These are phyloP conservation scores for Malurus melanocephalus DNA, from an alignment of 2,113 vertebrate species.

Conservation along the genomic window DNA sequence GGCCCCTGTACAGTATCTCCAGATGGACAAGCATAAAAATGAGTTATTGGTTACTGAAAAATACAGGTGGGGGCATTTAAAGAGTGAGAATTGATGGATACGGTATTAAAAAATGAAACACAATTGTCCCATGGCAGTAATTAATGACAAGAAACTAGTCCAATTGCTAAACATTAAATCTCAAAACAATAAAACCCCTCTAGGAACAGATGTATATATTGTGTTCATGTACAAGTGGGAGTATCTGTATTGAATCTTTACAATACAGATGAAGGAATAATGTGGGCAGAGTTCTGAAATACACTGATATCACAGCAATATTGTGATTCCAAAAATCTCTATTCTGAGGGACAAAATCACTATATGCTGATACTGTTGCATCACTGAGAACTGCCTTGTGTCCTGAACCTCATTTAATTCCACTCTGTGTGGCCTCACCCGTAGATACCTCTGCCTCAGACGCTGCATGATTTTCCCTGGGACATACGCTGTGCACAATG, in stretches of 20 bases:
- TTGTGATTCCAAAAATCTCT: background rate
- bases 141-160: background rate
- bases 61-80: background rate
- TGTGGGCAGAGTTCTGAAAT: background rate
- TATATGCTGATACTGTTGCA: too few species aligned
- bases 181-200: background rate
- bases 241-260: background rate
- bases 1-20: background rate
- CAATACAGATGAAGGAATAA: background rate
- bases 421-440: accelerated
- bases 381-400: background rate
- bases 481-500: background rate
- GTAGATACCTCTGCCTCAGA: background rate
- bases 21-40: background rate
- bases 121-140: background rate
- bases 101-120: background rate
- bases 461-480: background rate
- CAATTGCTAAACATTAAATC: background rate
- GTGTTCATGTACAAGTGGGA: background rate
- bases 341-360: background rate
- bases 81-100: background rate
- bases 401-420: background rate
- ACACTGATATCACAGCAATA: background rate
- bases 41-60: background rate
- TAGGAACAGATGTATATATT: background rate